Conservation (phyloP, 30 jellyfish, hydroid and myxozoan genomes). For the Rhopilema esculentum region DNA sequence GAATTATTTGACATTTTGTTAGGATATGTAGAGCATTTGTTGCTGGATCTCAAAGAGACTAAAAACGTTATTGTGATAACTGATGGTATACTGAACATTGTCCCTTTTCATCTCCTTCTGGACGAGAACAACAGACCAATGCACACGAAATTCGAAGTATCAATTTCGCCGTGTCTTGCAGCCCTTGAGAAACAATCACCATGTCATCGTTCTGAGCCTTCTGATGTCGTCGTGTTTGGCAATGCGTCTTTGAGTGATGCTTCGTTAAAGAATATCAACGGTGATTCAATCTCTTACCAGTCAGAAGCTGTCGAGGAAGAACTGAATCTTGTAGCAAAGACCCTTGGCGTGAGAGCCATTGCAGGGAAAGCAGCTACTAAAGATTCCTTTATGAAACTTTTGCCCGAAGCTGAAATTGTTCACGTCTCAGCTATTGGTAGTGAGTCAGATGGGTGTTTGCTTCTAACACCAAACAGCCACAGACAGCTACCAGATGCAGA, state of each 20-base stretch:
- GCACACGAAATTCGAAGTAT: constrained; percentile 20
- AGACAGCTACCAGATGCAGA: constrained; percentile 52
- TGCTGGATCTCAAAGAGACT: constrained; percentile 1
- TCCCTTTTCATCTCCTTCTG: constrained; percentile 56
- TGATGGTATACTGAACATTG: constrained; percentile 55
- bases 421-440: constrained; percentile 43
- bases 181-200: not conserved
- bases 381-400: constrained; percentile 6
- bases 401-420: constrained; percentile 34
- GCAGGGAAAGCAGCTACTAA: constrained; percentile 51
- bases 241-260: constrained; percentile 54
- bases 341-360: constrained; percentile 37
- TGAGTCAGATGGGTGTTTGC: constrained; percentile 19
- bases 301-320: constrained; percentile 43
- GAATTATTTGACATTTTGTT: constrained; percentile 41
- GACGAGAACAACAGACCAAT: constrained; percentile 42
- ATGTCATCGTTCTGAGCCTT: not conserved
- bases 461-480: constrained; percentile 66
- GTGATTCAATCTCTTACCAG: constrained; percentile 37
- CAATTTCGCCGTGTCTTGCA: constrained; percentile 65
- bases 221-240: constrained; percentile 51
- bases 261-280: constrained; percentile 26
- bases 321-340: constrained; percentile 33
- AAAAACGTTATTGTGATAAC: constrained; percentile 19
- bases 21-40: constrained; percentile 62